These are phyloP conservation scores for Corythoichthys intestinalis DNA, from an alignment of 2,113 vertebrate species.

Conservation along the genomic window DNA sequence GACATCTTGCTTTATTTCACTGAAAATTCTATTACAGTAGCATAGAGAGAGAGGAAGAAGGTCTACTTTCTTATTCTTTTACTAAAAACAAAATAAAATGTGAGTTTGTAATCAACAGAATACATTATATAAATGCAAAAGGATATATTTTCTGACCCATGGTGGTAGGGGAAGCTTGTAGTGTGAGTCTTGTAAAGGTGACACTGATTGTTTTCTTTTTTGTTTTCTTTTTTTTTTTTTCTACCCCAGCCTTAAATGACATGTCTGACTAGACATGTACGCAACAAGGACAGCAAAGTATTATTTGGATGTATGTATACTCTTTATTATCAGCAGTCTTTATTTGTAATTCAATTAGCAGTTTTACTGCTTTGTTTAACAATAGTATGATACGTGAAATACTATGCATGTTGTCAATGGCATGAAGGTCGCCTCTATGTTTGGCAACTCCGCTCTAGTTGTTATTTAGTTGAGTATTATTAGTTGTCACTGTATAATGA, in stretches of 20 bases:
- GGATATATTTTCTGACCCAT: too few relatives aligned
- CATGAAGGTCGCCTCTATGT: neutral
- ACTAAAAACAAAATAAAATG: too few relatives aligned
- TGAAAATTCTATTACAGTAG: too few relatives aligned
- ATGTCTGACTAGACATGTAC: neutral
- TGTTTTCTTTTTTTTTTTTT: neutral
- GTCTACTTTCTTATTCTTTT: too few relatives aligned
- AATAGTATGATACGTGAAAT: neutral
- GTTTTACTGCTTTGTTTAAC: neutral
- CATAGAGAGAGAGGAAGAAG: too few relatives aligned
- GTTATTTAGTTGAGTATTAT: neutral
- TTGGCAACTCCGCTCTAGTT: neutral
- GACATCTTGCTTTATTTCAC: too few relatives aligned
- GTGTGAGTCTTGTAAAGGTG: neutral
- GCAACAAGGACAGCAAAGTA: too few relatives aligned
- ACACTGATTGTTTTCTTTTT: neutral
- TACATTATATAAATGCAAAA: too few relatives aligned
- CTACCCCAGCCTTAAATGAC: neutral
- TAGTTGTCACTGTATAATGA: slow-evolving; percentile 21
- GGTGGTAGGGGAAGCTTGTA: too few relatives aligned
- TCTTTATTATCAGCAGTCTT: neutral
- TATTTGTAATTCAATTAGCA: neutral
- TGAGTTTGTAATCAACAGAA: too few relatives aligned
- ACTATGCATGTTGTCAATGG: neutral
- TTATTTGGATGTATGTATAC: neutral